A percentile compares a stretch with the other conserved stretches of the same genome.
phyloP scores from a whole-genome alignment of 2,113 vertebrate species.

The Murina feae region DNA sequence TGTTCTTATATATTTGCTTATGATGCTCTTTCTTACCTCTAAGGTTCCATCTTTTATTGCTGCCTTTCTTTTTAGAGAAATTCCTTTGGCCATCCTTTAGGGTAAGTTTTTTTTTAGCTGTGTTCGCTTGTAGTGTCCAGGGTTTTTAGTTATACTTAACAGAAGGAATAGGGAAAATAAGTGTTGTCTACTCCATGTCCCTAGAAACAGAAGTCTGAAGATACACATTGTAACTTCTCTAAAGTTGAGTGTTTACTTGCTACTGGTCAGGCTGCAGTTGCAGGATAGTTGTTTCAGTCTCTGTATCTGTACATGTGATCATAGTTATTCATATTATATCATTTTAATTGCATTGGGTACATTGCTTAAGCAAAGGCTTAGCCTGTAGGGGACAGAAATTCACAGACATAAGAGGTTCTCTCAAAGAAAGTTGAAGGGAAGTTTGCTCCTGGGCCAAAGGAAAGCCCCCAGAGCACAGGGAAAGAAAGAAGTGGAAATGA shows the following conservation, averaged over 20 bases:
- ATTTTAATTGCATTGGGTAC: not conserved
- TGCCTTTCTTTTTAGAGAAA: conserved; percentile 5
- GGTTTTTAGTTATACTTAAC: not conserved
- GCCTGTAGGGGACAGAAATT: not conserved
- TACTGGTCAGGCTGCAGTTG: not conserved
- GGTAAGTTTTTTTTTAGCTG: not conserved
- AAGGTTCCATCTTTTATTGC: not conserved
- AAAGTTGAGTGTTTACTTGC: not conserved
- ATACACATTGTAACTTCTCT: not conserved
- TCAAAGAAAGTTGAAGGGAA: not conserved
- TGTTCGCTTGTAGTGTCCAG: not conserved
- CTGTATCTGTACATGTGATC: not conserved
- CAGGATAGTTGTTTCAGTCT: not conserved
- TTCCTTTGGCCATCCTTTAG: not conserved
- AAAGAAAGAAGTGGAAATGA: not conserved
- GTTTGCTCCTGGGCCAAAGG: not conserved
- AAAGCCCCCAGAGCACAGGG: not conserved
- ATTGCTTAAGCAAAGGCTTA: not conserved
- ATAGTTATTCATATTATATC: not conserved
- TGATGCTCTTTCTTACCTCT: not conserved
- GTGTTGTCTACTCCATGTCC: not conserved
- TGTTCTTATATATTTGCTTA: not conserved
- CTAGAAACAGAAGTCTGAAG: not conserved
- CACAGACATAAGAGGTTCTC: not conserved
- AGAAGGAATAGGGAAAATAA: not conserved